A percentile compares a stretch with the other conserved stretches of the same genome.
phyloP scores from a whole-genome alignment of 2,888 invertebrate species.

The Elysia crispata region DNA sequence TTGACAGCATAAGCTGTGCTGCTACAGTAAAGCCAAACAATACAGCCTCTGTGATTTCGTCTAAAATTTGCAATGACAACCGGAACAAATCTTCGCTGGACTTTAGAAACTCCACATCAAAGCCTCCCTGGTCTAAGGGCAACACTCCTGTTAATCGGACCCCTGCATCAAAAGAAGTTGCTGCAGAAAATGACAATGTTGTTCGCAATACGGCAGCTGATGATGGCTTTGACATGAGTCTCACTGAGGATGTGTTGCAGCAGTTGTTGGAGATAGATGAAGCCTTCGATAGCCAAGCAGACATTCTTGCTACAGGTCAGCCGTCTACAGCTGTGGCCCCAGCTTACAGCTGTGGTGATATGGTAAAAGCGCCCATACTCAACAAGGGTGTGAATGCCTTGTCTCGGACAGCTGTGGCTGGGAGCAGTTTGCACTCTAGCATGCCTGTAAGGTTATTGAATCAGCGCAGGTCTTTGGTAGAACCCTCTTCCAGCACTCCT shows the following conservation, averaged over 20 bases:
- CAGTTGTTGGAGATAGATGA: constrained; percentile 38
- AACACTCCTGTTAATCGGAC: no score
- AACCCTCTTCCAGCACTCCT: constrained; percentile 42
- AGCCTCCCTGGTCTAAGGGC: not conserved
- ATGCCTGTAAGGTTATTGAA: no score
- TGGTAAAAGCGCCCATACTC: not conserved
- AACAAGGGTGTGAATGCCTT: not conserved
- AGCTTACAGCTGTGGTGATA: not conserved
- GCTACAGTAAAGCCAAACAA: not conserved
- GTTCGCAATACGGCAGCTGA: not conserved
- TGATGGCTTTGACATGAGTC: constrained; percentile 42
- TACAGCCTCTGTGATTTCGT: no score
- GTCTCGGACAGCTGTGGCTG: not conserved
- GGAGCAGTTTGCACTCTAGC: not conserved
- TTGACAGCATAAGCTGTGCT: not conserved
- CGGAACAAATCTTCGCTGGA: no score
- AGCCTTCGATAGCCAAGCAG: constrained; percentile 34
- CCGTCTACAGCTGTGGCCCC: not conserved
- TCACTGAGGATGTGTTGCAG: constrained; percentile 40
- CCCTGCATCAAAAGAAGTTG: no score
- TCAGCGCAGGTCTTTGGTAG: not conserved
- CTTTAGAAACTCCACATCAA: not conserved
- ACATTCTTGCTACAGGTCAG: not conserved
- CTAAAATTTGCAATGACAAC: no score
- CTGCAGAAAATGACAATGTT: no score